Conservation (phyloP, 2,113 vertebrate genomes). For the Fregetta grallaria region DNA sequence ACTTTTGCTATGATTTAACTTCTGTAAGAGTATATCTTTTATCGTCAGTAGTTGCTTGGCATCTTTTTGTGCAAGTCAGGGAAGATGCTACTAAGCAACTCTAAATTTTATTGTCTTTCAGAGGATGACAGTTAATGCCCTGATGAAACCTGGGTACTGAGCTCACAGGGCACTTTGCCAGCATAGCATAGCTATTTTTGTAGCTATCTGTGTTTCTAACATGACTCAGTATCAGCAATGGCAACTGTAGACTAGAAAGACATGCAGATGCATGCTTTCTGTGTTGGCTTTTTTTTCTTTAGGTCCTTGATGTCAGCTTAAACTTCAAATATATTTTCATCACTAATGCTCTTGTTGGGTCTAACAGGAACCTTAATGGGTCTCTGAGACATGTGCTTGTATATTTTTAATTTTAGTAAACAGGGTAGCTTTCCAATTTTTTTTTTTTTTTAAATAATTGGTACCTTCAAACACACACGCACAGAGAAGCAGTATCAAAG, state of each 20-base stretch:
- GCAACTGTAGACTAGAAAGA: neutral
- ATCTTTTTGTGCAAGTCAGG: neutral
- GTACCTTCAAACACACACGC: neutral
- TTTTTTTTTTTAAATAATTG: neutral
- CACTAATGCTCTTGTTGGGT: slow-evolving; percentile 44
- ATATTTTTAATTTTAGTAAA: neutral
- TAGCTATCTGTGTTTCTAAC: neutral
- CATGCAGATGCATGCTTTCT: slow-evolving; percentile 29
- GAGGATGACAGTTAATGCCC: neutral
- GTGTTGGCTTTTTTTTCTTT: neutral
- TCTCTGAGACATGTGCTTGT: slow-evolving; percentile 22
- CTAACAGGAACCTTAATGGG: slow-evolving; percentile 47
- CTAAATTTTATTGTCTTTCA: neutral
- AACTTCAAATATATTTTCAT: slow-evolving; percentile 63
- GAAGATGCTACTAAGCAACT: slow-evolving; percentile 8
- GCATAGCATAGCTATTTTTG: neutral
- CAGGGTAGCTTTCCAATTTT: neutral
- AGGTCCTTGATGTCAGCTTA: slow-evolving; percentile 44
- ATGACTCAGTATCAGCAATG: neutral
- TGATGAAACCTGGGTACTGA: neutral
- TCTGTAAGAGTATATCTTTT: neutral
- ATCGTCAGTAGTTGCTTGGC: neutral
- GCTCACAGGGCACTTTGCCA: neutral
- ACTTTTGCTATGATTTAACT: neutral
- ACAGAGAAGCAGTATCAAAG: neutral